Base-by-base conservation (phyloP, 92 coral and sea anemone genomes). In the Paragorgia papillata region DNA sequence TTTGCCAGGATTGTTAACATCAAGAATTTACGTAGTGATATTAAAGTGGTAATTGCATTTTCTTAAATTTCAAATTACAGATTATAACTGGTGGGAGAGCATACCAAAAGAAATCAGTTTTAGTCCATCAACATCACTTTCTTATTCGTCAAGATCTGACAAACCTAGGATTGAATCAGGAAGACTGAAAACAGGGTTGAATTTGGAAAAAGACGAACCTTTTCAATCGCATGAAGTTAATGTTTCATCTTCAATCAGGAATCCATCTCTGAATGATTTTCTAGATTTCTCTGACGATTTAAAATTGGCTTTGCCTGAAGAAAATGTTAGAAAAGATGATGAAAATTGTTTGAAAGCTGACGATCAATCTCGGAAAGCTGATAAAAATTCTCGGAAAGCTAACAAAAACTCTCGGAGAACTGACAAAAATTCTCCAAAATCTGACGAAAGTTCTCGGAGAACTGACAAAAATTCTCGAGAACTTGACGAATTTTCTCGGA, bases 1-100 rank as follows among this genome's bases (percentile, higher is more conserved):
- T n/a, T n/a, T n/a, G n/a, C n/a, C n/a, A n/a, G n/a, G n/a, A n/a
- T n/a, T n/a, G n/a, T n/a, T n/a, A n/a, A n/a, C n/a, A n/a, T n/a
- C n/a, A n/a, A n/a, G n/a, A n/a, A n/a, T n/a, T n/a, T n/a, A n/a
- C n/a, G n/a, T n/a, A n/a, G n/a, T n/a, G n/a, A n/a, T n/a, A n/a
- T n/a, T n/a, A n/a, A n/a, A n/a, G n/a, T n/a, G n/a, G n/a, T n/a
- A n/a, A n/a, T n/a, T n/a, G n/a, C n/a, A n/a, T n/a, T n/a, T n/a
- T n/a, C n/a, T n/a, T n/a, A n/a, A n/a, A n/a, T n/a, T n/a, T n/a
- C n/a, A n/a, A n/a, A n/a, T n/a, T n/a, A 37, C 43, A 68, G 75
- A 68, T 68, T 54, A 44, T 68, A 24, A 54, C 3, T 68, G 75
- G 75, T 68, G 75, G 75, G 59, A 68, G 40, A 68, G 48, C 33